Evolutionary conservation across 2,888 invertebrate genomes (phyloP), one percentile per base, ranked within the genome.

Genomic region (Campoplex capitator): DNA sequence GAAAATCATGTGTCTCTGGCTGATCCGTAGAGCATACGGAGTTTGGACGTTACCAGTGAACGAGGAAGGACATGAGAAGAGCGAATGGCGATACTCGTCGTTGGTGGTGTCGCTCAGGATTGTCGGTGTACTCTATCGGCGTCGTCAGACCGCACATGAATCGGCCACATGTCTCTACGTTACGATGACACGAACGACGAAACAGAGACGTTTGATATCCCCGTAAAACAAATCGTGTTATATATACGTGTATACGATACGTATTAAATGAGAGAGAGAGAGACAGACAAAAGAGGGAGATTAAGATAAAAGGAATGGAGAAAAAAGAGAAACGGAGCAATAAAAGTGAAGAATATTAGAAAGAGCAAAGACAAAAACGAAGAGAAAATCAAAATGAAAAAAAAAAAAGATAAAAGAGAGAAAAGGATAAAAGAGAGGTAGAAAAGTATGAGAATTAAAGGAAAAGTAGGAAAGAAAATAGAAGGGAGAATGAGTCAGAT

Each of bases 141-240:
- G 62, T 70, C 70, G 58, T 45, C 79, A 42, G 16, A 75, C 54
- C 67, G 65, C 51, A 18, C 68, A 56, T 13, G 76, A 62, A 62
- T 45, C 48, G 58, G 51, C 38, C 77, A 11, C 42, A 54, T 58
- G 51, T 38, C 42, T 58, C 35, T 38, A 45, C 71, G 76, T 51
- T 67, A 73, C 76, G 75, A 75, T 80, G 80, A 70, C 51, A 77
- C 48, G 67, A 73, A 77, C 76, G 83, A 65, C 74, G 74, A 75
- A 75, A 71, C 45, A 65, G 48, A 70, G 78, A 87, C 86, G 84
- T 87, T 77, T 81, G 81, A 87, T 87, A 84, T 87, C 86, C 83
- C 71, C 86, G 86, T 87, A 87, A 84, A 87, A 87, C 84, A 51
- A 38, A 67, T 54, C 51, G 75, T 18, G 67, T 65, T 58, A 58